Evolutionary conservation across 2,113 vertebrate genomes (phyloP).

Genomic region (Oreotrochilus melanogaster): DNA sequence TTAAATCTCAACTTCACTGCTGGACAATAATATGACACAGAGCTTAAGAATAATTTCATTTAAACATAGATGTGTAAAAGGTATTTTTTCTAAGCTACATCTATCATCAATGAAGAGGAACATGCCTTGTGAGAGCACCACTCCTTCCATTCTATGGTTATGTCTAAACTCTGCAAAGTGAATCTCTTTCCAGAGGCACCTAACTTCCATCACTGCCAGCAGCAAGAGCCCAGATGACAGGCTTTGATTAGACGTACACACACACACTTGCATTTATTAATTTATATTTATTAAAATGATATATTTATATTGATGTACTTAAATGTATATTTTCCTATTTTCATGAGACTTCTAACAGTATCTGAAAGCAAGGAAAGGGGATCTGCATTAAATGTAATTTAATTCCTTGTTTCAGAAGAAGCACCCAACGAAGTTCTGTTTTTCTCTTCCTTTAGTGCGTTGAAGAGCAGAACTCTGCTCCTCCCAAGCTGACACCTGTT

Average conservation of each 20-base stretch:
- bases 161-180: background rate
- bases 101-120: rapidly evolving
- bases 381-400: background rate
- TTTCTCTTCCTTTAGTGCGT: background rate
- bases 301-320: background rate
- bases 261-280: rapidly evolving
- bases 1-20: background rate
- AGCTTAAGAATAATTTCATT: background rate
- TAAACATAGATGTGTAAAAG: background rate
- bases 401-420: background rate
- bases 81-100: background rate
- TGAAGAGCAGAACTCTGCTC: background rate
- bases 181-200: background rate
- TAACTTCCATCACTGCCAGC: background rate
- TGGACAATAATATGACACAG: background rate
- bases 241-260: background rate
- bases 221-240: background rate
- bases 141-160: rapidly evolving
- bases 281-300: background rate
- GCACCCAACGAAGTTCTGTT: background rate
- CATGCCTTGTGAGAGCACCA: rapidly evolving
- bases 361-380: background rate
- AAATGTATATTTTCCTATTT: background rate
- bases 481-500: background rate
- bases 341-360: background rate